Evolutionary conservation across 2,797 vertebrate species (phyloP).

Genomic region (Coreius guichenoti): DNA sequence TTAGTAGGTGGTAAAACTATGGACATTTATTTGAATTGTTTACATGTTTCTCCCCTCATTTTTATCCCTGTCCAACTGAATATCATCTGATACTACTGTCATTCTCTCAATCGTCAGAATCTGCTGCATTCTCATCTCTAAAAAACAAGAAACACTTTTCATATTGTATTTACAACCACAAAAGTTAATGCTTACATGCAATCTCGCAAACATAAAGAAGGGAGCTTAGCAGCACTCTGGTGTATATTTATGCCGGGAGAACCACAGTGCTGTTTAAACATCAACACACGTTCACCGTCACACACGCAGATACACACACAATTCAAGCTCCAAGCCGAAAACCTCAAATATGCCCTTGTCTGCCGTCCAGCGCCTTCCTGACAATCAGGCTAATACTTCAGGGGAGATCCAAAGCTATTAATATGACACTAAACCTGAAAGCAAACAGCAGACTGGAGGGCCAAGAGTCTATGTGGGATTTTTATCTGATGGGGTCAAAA

Average conservation of each 20-base stretch:
- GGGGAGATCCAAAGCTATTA: conserved; percentile 57
- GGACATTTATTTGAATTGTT: conserved; percentile 10
- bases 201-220: conserved; percentile 38
- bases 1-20: neutral
- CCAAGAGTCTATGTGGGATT: conserved; percentile 46
- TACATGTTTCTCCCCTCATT: conserved; percentile 1
- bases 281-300: conserved; percentile 61
- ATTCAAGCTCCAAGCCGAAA: conserved; percentile 40
- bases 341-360: conserved; percentile 57
- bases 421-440: conserved; percentile 60
- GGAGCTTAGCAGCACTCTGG: conserved; percentile 15
- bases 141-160: neutral
- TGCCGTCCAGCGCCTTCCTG: conserved; percentile 53
- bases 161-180: conserved; percentile 3
- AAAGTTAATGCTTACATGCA: conserved; percentile 34
- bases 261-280: conserved; percentile 44
- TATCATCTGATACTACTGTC: neutral
- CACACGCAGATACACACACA: conserved; percentile 46
- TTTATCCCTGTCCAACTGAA: neutral
- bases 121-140: neutral
- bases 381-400: conserved; percentile 55
- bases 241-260: neutral
- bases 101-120: neutral
- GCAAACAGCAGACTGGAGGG: conserved; percentile 51
- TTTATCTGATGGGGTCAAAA: conserved; percentile 57